These are phyloP conservation scores for Tortricodes alternella DNA, from an alignment of 2,888 invertebrate species.

Conservation along the genomic window DNA sequence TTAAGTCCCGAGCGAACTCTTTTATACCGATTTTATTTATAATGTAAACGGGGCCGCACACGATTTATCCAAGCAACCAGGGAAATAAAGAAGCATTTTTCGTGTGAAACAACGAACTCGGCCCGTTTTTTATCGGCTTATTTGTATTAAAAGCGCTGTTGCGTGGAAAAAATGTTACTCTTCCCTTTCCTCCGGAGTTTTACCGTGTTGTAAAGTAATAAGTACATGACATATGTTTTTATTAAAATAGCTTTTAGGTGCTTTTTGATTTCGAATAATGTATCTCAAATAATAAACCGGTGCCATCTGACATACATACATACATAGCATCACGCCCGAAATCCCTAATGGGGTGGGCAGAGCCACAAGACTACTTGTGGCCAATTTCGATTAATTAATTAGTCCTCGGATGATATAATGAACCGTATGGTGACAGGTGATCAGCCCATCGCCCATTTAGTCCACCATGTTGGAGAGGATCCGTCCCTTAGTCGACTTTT, in stretches of 20 bases:
- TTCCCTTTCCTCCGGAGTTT: constrained; percentile 19
- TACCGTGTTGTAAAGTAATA: constrained; percentile 35
- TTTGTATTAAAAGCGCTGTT: constrained; percentile 57
- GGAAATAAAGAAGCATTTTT: constrained; percentile 52
- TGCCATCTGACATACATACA: no score
- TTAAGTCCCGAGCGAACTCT: constrained; percentile 27
- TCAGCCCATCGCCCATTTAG: no score
- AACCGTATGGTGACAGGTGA: no score
- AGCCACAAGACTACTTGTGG: no score
- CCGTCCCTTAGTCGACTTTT: no score
- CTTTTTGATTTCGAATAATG: constrained; percentile 6
- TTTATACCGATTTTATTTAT: constrained; percentile 51
- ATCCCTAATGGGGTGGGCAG: no score
- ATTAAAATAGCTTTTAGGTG: constrained; percentile 24
- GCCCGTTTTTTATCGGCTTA: constrained; percentile 59
- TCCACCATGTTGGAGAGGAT: no score
- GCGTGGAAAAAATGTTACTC: constrained; percentile 50
- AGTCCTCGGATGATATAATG: no score
- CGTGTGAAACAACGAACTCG: constrained; percentile 50
- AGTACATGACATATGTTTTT: constrained; percentile 36
- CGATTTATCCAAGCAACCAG: constrained; percentile 52
- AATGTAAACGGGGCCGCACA: constrained; percentile 47
- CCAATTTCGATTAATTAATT: no score
- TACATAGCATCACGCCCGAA: no score
- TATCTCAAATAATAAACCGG: no score